These are phyloP conservation scores for Hemitrygon akajei DNA, from an alignment of 2,797 vertebrate species.

Conservation along the genomic window DNA sequence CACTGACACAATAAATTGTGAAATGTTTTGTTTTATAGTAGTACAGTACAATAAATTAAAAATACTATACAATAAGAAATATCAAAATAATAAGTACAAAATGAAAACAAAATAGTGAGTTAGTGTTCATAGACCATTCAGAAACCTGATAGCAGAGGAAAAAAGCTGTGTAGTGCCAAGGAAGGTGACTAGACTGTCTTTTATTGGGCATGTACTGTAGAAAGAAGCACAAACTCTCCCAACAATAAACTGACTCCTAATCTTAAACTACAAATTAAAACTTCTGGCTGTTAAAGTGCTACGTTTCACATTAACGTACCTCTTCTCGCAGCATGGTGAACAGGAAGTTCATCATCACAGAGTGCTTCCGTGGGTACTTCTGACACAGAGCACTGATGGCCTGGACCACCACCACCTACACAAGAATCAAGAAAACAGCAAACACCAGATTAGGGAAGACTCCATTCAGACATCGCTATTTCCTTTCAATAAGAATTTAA, in stretches of 20 bases:
- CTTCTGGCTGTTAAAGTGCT: neutral
- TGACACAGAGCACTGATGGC: constrained; percentile 69
- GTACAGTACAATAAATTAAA: no score
- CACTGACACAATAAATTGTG: no score
- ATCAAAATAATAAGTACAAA: no score
- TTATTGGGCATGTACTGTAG: no score
- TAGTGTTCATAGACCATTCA: no score
- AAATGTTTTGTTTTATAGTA: no score
- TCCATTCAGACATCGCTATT: no score
- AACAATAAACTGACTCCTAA: neutral
- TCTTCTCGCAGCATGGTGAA: constrained; percentile 72
- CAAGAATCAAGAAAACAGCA: neutral
- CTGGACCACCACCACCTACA: constrained; percentile 70
- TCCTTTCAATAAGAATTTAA: neutral
- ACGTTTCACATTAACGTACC: constrained; percentile 46
- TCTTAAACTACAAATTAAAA: neutral
- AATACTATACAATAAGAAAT: no score
- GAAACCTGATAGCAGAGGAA: no score
- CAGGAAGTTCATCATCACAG: constrained; percentile 70
- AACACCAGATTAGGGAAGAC: neutral
- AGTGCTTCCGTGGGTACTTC: constrained; percentile 68
- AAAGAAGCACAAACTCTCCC: neutral
- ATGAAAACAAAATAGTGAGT: no score
- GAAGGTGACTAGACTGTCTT: no score
- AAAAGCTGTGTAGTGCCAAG: no score